A percentile compares a stretch with the other conserved stretches of the same genome.
Conservation (phyloP, 2,113 vertebrate genomes). For the Chloroceryle aenea region DNA sequence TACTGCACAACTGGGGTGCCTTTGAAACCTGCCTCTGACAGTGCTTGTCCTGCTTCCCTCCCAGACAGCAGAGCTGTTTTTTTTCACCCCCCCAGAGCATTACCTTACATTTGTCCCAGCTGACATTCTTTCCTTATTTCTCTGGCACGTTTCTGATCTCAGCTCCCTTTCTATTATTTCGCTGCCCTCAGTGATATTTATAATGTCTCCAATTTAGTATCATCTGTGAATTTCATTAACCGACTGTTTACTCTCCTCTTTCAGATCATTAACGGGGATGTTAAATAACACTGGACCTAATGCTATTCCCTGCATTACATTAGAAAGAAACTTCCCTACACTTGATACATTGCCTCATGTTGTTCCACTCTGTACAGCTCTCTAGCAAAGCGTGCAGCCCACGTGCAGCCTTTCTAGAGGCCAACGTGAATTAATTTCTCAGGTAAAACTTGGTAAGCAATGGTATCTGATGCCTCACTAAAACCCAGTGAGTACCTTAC, state of each 20-base stretch:
- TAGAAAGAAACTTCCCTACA: conserved; percentile 24
- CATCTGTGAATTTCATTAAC: conserved; percentile 63
- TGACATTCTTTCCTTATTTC: conserved; percentile 38
- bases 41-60: not conserved
- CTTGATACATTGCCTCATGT: conserved; percentile 41
- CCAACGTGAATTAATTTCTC: not conserved
- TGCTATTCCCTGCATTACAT: conserved; percentile 28
- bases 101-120: conserved; percentile 28
- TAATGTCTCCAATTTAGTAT: conserved; percentile 55
- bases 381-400: not conserved
- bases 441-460: not conserved
- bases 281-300: conserved; percentile 62
- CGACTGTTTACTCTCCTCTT: conserved; percentile 61
- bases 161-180: conserved; percentile 29
- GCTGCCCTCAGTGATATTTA: conserved; percentile 36
- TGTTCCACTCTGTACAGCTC: not conserved
- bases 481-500: not conserved
- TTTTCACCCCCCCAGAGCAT: not conserved
- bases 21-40: not conserved
- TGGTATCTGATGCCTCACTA: not conserved
- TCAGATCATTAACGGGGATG: conserved; percentile 62
- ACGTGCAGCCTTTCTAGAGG: not conserved
- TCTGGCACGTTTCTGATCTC: conserved; percentile 46
- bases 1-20: not conserved
- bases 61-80: not conserved